A percentile compares a stretch with the other conserved stretches of the same genome.
phyloP scores from a whole-genome alignment of 2,113 vertebrate genomes.

The Morone saxatilis region DNA sequence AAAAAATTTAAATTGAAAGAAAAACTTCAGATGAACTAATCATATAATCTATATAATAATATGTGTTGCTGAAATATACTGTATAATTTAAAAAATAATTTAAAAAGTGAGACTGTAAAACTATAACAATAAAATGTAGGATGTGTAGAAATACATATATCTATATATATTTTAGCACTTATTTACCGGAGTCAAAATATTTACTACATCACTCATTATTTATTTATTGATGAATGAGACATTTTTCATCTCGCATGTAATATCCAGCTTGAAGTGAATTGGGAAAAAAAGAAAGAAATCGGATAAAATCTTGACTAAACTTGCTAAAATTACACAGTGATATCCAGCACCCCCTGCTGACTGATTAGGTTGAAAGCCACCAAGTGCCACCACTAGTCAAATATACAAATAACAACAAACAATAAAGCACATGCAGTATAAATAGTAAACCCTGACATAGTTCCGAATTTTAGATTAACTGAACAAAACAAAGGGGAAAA shows the following conservation, averaged over 20 bases:
- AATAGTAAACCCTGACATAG: neutral
- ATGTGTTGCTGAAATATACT: too few relatives aligned
- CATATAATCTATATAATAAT: too few relatives aligned
- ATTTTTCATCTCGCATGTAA: neutral
- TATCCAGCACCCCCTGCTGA: constrained; percentile 48
- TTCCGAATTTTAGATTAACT: neutral
- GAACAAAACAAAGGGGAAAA: neutral
- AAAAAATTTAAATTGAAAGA: too few relatives aligned
- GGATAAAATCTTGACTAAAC: neutral
- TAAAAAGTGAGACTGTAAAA: too few relatives aligned
- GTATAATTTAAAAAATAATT: too few relatives aligned
- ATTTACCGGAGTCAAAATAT: neutral
- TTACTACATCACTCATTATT: too few relatives aligned
- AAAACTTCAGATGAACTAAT: too few relatives aligned
- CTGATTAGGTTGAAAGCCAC: neutral
- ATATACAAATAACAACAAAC: neutral
- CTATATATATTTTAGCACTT: neutral
- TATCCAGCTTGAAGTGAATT: neutral
- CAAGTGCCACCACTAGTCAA: neutral
- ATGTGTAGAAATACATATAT: neutral
- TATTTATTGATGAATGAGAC: neutral
- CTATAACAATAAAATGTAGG: neutral
- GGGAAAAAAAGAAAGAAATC: neutral
- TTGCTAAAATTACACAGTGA: neutral
- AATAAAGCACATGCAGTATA: neutral